Base-by-base conservation (phyloP, 2,888 invertebrate species). In the Sycophila texana region DNA sequence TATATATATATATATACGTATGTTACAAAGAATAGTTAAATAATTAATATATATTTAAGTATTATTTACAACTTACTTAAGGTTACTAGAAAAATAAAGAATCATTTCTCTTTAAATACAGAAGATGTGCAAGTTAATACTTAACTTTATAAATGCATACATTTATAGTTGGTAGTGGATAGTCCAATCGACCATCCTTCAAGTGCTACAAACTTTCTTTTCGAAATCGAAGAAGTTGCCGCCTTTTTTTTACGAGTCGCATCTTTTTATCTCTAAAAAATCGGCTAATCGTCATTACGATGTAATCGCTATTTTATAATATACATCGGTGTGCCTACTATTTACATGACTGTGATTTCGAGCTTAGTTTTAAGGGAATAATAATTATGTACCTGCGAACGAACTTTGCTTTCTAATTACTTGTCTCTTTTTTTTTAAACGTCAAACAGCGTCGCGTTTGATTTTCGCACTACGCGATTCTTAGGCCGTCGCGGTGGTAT, bases 281-380 rank as follows among this genome's bases (percentile, higher is more conserved):
- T 71, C 47, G 14, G 30, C 70, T 72, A 72, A 55, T 67, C 22
- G 53, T 1, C 63, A 39, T 39, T 47, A 63, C 30, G 66, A 60
- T 61, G 39, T 39, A 39, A 39, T 39, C 10, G 1, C 10, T 10
- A 10, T 39, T 39, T 10, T 70, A 76, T 53, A 57, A 73, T 73
- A 67, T 72, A 72, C 16, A 47, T 57, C 39, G 49, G 67, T 30
- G 74, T 79, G 49, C 61, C 77, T 82, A 76, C 81, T 84, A 85
- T 85, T 84, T 86, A 85, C 86, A 85, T 83, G 84, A 85, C 79
- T 85, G 72, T 78, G 71, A 63, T 80, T 65, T 13, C 60, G 55
- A 71, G 66, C 66, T 75, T 75, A 60, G 63, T 60, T 26, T 26
- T 72, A 72, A 10, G 30, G 60, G 72, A 22, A 67, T 53, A 49